Evolutionary conservation across 2,113 vertebrate genomes (phyloP).

Genomic region (Ptyas mucosa): DNA sequence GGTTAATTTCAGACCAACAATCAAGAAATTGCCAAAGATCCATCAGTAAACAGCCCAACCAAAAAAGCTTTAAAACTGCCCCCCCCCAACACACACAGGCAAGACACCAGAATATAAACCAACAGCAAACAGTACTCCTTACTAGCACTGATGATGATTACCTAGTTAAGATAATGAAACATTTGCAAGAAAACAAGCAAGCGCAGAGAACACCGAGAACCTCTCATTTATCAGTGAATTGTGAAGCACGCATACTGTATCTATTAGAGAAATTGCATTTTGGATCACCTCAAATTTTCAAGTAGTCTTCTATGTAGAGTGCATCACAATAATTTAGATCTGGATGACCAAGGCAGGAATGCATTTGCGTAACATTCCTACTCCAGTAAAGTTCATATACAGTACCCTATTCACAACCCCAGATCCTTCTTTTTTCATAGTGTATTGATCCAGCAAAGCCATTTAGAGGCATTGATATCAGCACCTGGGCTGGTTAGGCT

Average conservation of each 20-base stretch:
- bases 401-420: background rate
- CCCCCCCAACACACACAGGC: too few species aligned
- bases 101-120: too few species aligned
- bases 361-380: background rate
- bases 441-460: background rate
- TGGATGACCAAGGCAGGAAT: background rate
- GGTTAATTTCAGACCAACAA: too few species aligned
- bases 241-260: background rate
- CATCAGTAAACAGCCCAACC: too few species aligned
- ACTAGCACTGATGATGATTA: too few species aligned
- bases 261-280: background rate
- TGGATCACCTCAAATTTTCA: background rate
- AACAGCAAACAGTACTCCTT: too few species aligned
- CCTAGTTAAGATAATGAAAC: too few species aligned
- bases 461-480: background rate
- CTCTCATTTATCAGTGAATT: background rate
- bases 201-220: too few species aligned
- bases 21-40: too few species aligned
- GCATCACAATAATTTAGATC: background rate
- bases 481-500: background rate
- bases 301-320: background rate
- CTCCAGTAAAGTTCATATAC: background rate
- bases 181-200: too few species aligned
- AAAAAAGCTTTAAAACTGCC: too few species aligned
- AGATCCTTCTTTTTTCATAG: background rate